Base-by-base conservation (phyloP, 2,113 vertebrate genomes). In the Ptyas mucosa region DNA sequence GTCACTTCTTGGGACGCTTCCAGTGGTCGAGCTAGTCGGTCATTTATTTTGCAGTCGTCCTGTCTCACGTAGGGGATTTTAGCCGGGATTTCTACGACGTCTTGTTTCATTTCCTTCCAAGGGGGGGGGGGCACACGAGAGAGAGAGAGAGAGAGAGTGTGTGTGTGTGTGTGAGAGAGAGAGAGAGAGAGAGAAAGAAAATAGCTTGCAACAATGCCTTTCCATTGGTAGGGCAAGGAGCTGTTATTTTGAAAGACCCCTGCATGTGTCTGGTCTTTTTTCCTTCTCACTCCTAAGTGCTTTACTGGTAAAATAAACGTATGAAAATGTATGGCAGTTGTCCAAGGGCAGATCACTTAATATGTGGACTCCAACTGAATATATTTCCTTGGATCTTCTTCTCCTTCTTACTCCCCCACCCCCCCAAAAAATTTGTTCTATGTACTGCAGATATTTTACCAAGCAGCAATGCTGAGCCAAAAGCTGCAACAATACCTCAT, bases 401-500 rank as follows among this genome's bases (percentile, higher is more conserved):
- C 94, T 85, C 88, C 7, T 81, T 90, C 55, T 3, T 92, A 87
- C 0, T 91, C 81, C 93, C 85, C 85, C 75, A 86, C 54, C 26
- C 88, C 81, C 64, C 86, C 92, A 91, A 61, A 0, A 51, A 85
- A 90, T n/a, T n/a, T 49, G 24, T 93, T 53, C 58, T 86, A 91
- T 69, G 1, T 93, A 87, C 96, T 97, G 97, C 98, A 46, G 97
- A 95, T 89, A 75, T 95, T 94, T 88, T 87, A 64, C 94, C 88
- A 1, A 21, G 94, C 95, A 93, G 95, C 93, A 46, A 43, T 87
- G 94, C 94, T 95, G 93, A 14, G 95, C 95, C 93, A 9, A 52
- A 57, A 93, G 92, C 96, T 95, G 96, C 95, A 93, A 0, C 92
- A 91, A 7, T 91, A 18, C 20, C 88, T 93, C 89, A 54, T 61